Evolutionary conservation across 2,888 invertebrate genomes (phyloP).

Genomic region (Yponomeuta sedellus): DNA sequence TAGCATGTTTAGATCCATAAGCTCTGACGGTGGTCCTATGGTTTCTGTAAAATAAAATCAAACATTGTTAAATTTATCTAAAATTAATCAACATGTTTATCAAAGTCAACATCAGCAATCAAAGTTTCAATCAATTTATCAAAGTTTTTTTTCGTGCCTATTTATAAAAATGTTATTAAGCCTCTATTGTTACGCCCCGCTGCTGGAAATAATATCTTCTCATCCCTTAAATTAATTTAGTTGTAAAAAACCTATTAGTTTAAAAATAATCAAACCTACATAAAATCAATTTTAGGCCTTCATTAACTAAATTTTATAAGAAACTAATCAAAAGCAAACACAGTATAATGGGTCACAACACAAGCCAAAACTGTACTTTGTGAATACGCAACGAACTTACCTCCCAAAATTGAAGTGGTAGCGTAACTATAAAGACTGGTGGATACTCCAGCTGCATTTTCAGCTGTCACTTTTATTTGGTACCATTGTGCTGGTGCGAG

Average conservation of each 20-base stretch:
- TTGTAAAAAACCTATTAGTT: too few relatives aligned
- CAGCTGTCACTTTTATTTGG: constrained; percentile 74
- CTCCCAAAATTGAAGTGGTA: constrained; percentile 77
- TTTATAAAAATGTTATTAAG: too few relatives aligned
- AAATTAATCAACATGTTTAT: background rate
- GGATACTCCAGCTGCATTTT: constrained; percentile 79
- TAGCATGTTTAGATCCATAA: constrained; percentile 62
- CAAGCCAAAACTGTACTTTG: background rate
- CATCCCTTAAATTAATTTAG: too few relatives aligned
- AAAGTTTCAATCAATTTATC: too few relatives aligned
- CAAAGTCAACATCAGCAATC: too few relatives aligned
- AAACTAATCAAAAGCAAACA: background rate
- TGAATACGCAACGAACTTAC: constrained; percentile 38
- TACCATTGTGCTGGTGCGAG: constrained; percentile 79
- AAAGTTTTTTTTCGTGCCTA: too few relatives aligned
- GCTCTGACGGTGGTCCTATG: constrained; percentile 64
- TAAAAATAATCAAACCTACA: too few relatives aligned
- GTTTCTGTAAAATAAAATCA: constrained; percentile 48
- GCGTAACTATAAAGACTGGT: constrained; percentile 75
- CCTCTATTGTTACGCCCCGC: too few relatives aligned
- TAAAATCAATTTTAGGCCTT: too few relatives aligned
- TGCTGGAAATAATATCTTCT: too few relatives aligned
- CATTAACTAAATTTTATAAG: too few relatives aligned
- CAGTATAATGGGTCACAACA: background rate
- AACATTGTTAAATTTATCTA: background rate